Conservation (phyloP, 2,113 vertebrate genomes). For the Sceloporus tristichus region DNA sequence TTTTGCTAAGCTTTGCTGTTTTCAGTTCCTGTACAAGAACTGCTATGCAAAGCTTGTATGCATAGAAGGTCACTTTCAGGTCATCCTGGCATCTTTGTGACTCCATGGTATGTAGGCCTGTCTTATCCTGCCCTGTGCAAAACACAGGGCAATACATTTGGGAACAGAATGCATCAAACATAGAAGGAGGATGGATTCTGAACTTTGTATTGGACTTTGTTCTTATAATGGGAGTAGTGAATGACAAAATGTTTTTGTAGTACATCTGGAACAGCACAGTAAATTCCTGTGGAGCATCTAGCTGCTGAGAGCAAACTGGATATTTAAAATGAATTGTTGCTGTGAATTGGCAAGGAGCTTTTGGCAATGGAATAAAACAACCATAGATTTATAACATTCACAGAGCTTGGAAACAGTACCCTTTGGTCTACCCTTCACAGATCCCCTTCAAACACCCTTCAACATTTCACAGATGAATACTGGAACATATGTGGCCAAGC, state of each 20-base stretch:
- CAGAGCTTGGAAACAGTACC: too few relatives aligned
- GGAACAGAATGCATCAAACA: conserved; percentile 37
- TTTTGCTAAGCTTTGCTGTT: conserved; percentile 69
- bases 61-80: conserved; percentile 68
- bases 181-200: conserved; percentile 31
- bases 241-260: not conserved
- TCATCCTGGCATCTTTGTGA: conserved; percentile 62
- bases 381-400: not conserved
- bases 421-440: too few relatives aligned
- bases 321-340: conserved; percentile 61
- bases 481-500: too few relatives aligned
- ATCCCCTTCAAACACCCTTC: too few relatives aligned
- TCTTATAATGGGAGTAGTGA: conserved; percentile 28
- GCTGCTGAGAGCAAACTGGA: conserved; percentile 36
- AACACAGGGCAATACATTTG: conserved; percentile 34
- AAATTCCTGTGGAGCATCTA: not conserved
- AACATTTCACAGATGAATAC: too few relatives aligned
- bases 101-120: conserved; percentile 58
- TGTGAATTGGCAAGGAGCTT: conserved; percentile 48
- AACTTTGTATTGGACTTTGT: conserved; percentile 11
- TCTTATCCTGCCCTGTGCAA: conserved; percentile 46
- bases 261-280: conserved; percentile 29
- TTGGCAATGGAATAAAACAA: not conserved
- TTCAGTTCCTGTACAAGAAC: conserved; percentile 71
- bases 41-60: conserved; percentile 53